Conservation (phyloP, 1,140 invertebrate species). For the Pectinophora gossypiella region DNA sequence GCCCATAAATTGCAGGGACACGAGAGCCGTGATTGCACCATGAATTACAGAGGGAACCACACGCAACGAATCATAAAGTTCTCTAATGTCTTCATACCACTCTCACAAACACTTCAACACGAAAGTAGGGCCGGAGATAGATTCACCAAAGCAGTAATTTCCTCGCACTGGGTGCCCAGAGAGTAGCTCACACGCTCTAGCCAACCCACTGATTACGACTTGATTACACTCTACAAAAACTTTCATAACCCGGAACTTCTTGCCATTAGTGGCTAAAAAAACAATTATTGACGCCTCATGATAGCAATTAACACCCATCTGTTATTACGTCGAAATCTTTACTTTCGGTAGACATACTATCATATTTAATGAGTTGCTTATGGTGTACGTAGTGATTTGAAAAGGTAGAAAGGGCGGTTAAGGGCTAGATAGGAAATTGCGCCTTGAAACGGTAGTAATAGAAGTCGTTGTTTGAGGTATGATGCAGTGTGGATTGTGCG, state of each 20-base stretch:
- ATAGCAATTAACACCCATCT: conserved; percentile 64
- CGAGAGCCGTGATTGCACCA: conserved; percentile 40
- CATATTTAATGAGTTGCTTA: conserved; percentile 38
- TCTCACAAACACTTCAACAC: conserved; percentile 36
- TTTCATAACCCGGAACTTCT: conserved; percentile 63
- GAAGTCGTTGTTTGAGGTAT: conserved; percentile 16
- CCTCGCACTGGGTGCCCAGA: conserved; percentile 30
- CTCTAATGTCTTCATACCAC: conserved; percentile 64
- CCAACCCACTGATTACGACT: conserved; percentile 59
- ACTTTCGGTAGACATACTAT: conserved; percentile 42
- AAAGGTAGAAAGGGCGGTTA: conserved; percentile 15
- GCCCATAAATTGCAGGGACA: conserved; percentile 37
- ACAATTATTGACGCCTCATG: conserved; percentile 63
- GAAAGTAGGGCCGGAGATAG: conserved; percentile 35
- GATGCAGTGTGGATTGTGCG: conserved; percentile 9
- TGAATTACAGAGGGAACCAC: conserved; percentile 40
- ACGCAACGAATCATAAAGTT: conserved; percentile 55
- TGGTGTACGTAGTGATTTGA: conserved; percentile 7
- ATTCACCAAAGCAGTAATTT: conserved; percentile 57
- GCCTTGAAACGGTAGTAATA: conserved; percentile 20
- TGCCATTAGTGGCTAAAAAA: conserved; percentile 60
- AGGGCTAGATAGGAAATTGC: conserved; percentile 15
- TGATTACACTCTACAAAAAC: conserved; percentile 68
- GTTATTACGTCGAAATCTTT: conserved; percentile 45
- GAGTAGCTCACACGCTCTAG: conserved; percentile 55